A percentile compares a stretch with the other conserved stretches of the same genome.
phyloP scores from a whole-genome alignment of 2,797 vertebrate species.

The Sebastes nivosus region DNA sequence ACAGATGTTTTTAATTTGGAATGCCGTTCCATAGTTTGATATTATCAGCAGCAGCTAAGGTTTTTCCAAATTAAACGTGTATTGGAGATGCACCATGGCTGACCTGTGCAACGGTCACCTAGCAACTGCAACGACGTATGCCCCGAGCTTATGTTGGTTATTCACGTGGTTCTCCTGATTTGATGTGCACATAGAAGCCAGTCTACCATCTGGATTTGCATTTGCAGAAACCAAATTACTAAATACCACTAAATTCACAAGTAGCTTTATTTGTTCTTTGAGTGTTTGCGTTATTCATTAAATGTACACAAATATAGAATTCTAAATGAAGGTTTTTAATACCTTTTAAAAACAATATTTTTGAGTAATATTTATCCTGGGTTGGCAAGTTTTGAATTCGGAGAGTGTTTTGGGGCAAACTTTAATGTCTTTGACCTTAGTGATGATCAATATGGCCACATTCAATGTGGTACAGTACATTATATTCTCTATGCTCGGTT shows the following conservation, averaged over 20 bases:
- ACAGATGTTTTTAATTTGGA: background rate
- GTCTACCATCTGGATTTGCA: background rate
- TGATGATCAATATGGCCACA: background rate
- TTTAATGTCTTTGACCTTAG: background rate
- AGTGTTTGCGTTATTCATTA: background rate
- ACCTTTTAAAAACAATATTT: background rate
- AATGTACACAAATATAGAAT: background rate
- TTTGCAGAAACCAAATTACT: background rate
- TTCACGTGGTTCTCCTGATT: background rate
- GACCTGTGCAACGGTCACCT: constrained; percentile 5
- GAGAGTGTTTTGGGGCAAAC: background rate
- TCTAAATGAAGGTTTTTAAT: background rate
- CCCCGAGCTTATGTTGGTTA: background rate
- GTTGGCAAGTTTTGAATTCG: background rate
- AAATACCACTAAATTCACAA: background rate
- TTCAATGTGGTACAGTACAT: background rate
- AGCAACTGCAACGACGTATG: background rate
- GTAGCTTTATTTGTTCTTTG: background rate
- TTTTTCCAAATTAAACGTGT: background rate
- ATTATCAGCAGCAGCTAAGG: background rate
- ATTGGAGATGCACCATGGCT: background rate
- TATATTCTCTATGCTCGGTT: background rate
- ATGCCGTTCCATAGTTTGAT: background rate
- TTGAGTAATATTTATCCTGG: background rate
- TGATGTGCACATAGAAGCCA: background rate